These are phyloP conservation scores for Odontomachus brunneus DNA, from an alignment of 1,140 invertebrate genomes.

Conservation along the genomic window DNA sequence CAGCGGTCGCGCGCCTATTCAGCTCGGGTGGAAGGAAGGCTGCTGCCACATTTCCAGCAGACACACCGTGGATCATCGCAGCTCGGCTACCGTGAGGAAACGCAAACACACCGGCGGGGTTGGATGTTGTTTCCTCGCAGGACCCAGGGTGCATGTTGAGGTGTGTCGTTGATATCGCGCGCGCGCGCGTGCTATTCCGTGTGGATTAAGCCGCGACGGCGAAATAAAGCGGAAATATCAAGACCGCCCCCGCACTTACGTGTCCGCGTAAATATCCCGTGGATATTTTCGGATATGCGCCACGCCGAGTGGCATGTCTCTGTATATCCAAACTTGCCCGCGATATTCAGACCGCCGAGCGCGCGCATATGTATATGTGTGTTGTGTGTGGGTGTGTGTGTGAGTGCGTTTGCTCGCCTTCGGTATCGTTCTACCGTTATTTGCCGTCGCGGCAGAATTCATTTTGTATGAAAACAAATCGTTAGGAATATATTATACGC, in stretches of 20 bases:
- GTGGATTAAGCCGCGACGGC: constrained; percentile 34
- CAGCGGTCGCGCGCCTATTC: constrained; percentile 55
- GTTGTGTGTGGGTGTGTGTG: too few relatives aligned
- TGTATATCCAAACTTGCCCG: constrained; percentile 6
- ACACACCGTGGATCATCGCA: constrained; percentile 45
- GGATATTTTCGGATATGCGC: not conserved
- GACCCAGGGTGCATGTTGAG: not conserved
- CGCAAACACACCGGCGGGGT: constrained; percentile 36
- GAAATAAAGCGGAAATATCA: constrained; percentile 22
- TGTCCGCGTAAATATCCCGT: constrained; percentile 9
- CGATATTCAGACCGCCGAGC: constrained; percentile 11
- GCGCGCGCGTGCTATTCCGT: not conserved
- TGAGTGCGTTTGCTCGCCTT: not conserved
- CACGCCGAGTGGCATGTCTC: not conserved
- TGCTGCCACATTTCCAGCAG: constrained; percentile 36
- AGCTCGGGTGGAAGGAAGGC: constrained; percentile 37
- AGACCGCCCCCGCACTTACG: not conserved
- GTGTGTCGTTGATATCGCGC: constrained; percentile 20
- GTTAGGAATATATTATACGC: constrained; percentile 26
- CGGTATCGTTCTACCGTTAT: constrained; percentile 1
- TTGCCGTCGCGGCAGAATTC: constrained; percentile 13
- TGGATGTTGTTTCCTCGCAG: constrained; percentile 40
- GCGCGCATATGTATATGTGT: too few relatives aligned
- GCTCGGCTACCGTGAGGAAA: constrained; percentile 18
- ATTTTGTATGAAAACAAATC: constrained; percentile 39